phyloP scores from a whole-genome alignment of 2,797 vertebrate genomes.

The Eutrigla gurnardus region DNA sequence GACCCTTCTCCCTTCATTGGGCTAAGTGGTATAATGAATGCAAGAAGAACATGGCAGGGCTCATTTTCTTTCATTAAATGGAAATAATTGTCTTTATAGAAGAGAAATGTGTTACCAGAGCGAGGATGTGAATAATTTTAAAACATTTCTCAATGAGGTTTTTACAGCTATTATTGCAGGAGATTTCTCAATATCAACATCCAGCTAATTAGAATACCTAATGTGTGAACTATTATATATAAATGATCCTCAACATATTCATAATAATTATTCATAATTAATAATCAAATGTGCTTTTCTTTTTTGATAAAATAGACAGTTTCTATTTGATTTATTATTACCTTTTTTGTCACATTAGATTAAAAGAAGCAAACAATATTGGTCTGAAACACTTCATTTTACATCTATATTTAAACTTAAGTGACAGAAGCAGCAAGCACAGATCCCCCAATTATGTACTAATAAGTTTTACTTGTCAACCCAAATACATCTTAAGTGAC shows the following conservation, averaged over 20 bases:
- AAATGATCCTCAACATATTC: neutral
- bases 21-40: conserved; percentile 1
- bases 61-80: neutral
- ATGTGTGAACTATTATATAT: neutral
- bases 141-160: neutral
- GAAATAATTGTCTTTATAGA: neutral
- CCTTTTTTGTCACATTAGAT: neutral
- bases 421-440: neutral
- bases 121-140: neutral
- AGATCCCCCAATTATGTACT: neutral
- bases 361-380: neutral
- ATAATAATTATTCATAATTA: neutral
- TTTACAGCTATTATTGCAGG: neutral
- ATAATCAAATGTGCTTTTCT: neutral
- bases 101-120: neutral
- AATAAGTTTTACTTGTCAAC: neutral
- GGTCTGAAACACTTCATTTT: neutral
- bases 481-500: neutral
- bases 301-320: neutral
- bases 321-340: neutral
- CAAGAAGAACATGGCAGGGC: conserved; percentile 2
- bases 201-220: neutral
- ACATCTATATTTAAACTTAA: neutral
- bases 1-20: neutral
- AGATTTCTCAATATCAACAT: neutral